Percentiles rank a stretch among this genome's conserved stretches.
Conservation (phyloP, 2,888 invertebrate species). For the Urechis unicinctus region DNA sequence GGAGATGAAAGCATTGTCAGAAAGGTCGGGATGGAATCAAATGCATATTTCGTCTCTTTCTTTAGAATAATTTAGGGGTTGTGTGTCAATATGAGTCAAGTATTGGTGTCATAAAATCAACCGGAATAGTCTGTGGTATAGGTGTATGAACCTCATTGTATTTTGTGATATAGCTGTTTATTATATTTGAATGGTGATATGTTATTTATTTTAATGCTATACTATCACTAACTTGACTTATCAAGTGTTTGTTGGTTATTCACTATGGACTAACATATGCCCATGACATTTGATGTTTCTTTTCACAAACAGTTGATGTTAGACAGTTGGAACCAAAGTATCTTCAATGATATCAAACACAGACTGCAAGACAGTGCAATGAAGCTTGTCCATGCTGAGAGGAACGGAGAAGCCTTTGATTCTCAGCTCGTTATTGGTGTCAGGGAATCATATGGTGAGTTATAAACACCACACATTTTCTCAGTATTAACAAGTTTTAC, state of each 20-base stretch:
- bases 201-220: constrained; percentile 4
- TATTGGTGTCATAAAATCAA: background rate
- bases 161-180: background rate
- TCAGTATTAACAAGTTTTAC: too few relatives aligned
- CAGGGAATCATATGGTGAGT: constrained; percentile 85
- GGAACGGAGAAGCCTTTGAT: constrained; percentile 97
- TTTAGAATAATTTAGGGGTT: background rate
- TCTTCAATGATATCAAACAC: constrained; percentile 91
- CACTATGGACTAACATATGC: too few relatives aligned
- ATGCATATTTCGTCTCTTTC: background rate
- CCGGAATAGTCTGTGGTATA: background rate
- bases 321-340: constrained; percentile 96
- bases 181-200: background rate
- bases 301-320: constrained; percentile 88
- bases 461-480: too few relatives aligned
- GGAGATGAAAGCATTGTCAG: constrained; percentile 85
- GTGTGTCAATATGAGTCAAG: background rate
- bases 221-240: too few relatives aligned
- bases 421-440: constrained; percentile 96
- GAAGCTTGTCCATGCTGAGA: constrained; percentile 92
- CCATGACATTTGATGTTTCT: too few relatives aligned
- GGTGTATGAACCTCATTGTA: too few relatives aligned
- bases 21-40: constrained; percentile 52
- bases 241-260: too few relatives aligned
- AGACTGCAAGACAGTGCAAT: constrained; percentile 75